phyloP scores from a whole-genome alignment of 2,113 vertebrate species.

The Microcebus jonahi region DNA sequence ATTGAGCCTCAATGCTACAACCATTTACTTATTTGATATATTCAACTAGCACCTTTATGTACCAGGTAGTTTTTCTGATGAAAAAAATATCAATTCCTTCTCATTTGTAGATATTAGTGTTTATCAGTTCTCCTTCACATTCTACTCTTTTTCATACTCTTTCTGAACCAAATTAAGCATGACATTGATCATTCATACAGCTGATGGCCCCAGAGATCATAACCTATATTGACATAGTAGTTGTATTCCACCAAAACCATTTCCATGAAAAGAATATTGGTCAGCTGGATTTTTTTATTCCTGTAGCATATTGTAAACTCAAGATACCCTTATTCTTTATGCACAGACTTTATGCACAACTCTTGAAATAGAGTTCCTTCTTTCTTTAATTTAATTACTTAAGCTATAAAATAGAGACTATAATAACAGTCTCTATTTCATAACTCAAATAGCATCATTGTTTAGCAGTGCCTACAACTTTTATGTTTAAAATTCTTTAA shows the following conservation, averaged over 20 bases:
- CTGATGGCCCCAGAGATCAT: neutral
- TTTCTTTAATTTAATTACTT: neutral
- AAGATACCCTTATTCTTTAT: neutral
- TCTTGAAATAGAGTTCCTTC: neutral
- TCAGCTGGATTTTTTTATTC: neutral
- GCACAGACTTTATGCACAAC: neutral
- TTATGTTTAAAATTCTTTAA: conserved; percentile 29
- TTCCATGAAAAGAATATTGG: neutral
- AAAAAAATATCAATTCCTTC: neutral
- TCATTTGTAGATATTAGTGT: neutral
- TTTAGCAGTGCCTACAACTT: neutral
- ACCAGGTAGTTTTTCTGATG: neutral
- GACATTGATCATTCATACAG: neutral
- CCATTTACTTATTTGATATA: neutral
- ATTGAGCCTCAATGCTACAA: neutral
- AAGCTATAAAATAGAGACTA: neutral
- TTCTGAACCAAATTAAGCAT: conserved; percentile 1
- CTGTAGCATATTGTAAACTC: neutral
- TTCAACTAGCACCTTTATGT: neutral
- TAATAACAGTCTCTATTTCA: neutral
- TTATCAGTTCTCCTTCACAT: neutral
- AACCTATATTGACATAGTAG: neutral
- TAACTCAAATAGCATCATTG: neutral
- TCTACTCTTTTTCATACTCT: neutral
- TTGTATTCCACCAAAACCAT: neutral